Base-by-base conservation (phyloP, 2,888 invertebrate species). In the Myopa testacea region DNA sequence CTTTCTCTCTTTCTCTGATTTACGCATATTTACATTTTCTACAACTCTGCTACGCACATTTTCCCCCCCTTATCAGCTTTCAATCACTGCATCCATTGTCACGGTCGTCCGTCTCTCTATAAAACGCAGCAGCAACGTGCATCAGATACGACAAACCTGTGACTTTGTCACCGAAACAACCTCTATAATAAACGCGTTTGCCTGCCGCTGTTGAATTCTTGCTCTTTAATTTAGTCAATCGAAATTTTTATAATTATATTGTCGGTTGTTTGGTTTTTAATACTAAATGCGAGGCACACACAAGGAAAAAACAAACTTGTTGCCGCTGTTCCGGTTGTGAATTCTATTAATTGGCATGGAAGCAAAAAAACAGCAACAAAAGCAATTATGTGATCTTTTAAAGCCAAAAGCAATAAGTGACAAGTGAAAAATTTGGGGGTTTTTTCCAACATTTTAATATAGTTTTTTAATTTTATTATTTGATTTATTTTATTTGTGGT, bases 171-270 rank as follows among this genome's bases (percentile, higher is more conserved):
- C 58, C 16, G 58, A 58, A 58, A n/a, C n/a, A 58, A 58, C 58
- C n/a, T 58, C 16, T n/a, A n/a, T 14, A 58, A 10, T 19, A 34
- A 62, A 62, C 62, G 62, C 26, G 34, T 62, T 62, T 37, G 6
- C 5, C 6, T 26, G 3, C 5, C 16, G 26, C 45, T 60, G 62
- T 69, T 19, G 26, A 19, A 45, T 68, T 45, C 50, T 26, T 38
- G 4, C 50, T 45, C 26, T 62, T 63, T n/a, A 62, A 72, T 58
- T 71, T n/a, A n/a, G 71, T 19, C 63, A 73, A 63, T 73, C 38
- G 26, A 62, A 63, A 73, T 63, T 45, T 40, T 73, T 62, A 73
- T 73, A 62, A 62, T 60, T 73, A 63, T 63, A 26, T 50, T 50
- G 73, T 73, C 63, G 62, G 73, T 45, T 34, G 55, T 45, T 45